Base-by-base conservation (phyloP, 2,797 vertebrate genomes). In the Galago senegalensis region DNA sequence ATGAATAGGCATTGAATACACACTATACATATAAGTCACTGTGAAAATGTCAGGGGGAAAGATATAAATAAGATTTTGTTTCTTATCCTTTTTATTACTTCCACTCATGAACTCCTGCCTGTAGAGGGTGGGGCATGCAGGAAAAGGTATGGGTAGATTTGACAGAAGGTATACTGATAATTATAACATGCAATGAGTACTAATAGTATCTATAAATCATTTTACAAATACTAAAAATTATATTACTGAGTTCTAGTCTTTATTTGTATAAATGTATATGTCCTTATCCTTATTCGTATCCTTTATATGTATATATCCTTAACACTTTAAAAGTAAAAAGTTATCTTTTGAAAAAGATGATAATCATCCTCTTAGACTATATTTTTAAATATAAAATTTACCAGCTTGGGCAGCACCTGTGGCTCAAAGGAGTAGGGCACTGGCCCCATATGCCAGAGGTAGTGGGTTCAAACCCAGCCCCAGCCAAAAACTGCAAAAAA, bases 201-300 rank as follows among this genome's bases (percentile, higher is more conserved):
- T 75, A 94, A 56, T 4, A 84, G 16, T 89, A 87, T 56, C 40
- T 87, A 6, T 58, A 88, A 84, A 67, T 63, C 43, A 92, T 70
- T 83, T 79, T 87, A 80, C 87, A 90, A 93, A 75, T 87, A 83
- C 34, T 93, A 31, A 69, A 73, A 75, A 83, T 94, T 61, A 9
- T 63, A 18, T 75, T 75, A 63, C 72, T 63, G 18, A 73, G 31
- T 87, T 95, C 56, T 92, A 49, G 49, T 90, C n/a, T 90, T 91
- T 67, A 73, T 49, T 49, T 49, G 46, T 49, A 49, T 49, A 49
- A 13, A 11, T 49, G 11, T 49, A 49, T 49, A 3, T 49, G 46
- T 49, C 46, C 46, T 49, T 49, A 49, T 49, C 11, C 46, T 49
- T 49, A 13, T 49, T 49, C 46, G 13, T 49, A 49, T 49, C 46